phyloP scores from a whole-genome alignment of 2,797 vertebrate genomes.

The Alauda arvensis region DNA sequence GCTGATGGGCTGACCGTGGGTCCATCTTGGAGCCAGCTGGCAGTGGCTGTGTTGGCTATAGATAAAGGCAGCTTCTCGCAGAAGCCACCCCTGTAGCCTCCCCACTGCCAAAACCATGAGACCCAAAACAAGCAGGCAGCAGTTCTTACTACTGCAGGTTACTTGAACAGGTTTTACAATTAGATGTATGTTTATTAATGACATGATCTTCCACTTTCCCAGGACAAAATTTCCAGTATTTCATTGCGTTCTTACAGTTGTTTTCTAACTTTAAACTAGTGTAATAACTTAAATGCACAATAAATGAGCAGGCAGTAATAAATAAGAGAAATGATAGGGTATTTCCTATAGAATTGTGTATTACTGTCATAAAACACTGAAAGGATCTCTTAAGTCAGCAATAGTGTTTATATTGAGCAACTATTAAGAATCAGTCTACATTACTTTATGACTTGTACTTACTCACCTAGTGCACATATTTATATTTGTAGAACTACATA shows the following conservation, averaged over 20 bases:
- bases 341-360: not conserved
- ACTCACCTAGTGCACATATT: not conserved
- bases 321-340: not conserved
- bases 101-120: accelerated
- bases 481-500: not conserved
- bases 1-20: not conserved
- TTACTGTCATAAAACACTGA: not conserved
- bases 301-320: not conserved
- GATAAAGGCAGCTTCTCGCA: not conserved
- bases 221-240: not conserved
- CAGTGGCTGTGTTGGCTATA: not conserved
- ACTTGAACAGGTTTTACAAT: not conserved
- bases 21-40: accelerated
- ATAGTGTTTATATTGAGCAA: not conserved
- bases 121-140: not conserved
- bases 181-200: not conserved
- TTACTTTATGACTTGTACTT: not conserved
- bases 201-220: accelerated
- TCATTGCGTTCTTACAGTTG: not conserved
- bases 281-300: not conserved
- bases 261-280: not conserved
- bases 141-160: not conserved
- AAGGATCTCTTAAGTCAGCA: constrained; percentile 20
- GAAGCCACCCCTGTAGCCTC: not conserved
- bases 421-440: not conserved